Evolutionary conservation across 2,888 invertebrate genomes (phyloP), one percentile per base, ranked within the genome.

Genomic region (Megamerina dolium): DNA sequence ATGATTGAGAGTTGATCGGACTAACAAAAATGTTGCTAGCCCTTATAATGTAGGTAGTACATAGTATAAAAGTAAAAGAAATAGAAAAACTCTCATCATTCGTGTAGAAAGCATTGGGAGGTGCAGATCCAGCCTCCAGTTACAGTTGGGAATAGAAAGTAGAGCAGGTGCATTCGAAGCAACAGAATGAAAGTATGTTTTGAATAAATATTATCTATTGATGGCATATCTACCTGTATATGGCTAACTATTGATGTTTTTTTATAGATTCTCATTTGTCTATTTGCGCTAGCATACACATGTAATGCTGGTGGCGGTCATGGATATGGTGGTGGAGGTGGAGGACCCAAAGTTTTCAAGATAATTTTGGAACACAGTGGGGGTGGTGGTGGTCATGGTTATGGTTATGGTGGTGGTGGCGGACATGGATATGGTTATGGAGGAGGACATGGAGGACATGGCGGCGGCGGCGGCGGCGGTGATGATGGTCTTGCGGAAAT

Each of bases 301-400:
- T 58, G 66, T 48, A 58, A 64, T 47, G 64, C 56, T 34, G 57
- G n/a, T n/a, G n/a, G n/a, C n/a, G n/a, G n/a, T n/a, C n/a, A n/a
- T n/a, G n/a, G n/a, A n/a, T n/a, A n/a, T n/a, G 57, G 60, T 5
- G 64, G 41, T 31, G 29, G 38, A 19, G 33, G 34, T 12, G 23
- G 12, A 18, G 14, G 45, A 1, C 18, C 18, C 8, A 31, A 48
- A 38, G 30, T 50, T 13, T 13, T 46, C n/a, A 46, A 46, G 39
- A 17, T 49, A 17, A 38, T 49, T 17, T 16, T 38, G 17, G 14
- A 30, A 13, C 14, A 39, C 20, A 43, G 37, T 8, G 20, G 27
- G 3, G 23, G 43, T 38, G 43, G 45, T n/a, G 48, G 38, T 30
- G 40, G 29, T 23, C 43, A 47, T 19, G 37, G 30, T 17, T 40